A percentile compares a stretch with the other conserved stretches of the same genome.
Conservation (phyloP, 2,797 vertebrate genomes). For the Babyrousa celebensis region DNA sequence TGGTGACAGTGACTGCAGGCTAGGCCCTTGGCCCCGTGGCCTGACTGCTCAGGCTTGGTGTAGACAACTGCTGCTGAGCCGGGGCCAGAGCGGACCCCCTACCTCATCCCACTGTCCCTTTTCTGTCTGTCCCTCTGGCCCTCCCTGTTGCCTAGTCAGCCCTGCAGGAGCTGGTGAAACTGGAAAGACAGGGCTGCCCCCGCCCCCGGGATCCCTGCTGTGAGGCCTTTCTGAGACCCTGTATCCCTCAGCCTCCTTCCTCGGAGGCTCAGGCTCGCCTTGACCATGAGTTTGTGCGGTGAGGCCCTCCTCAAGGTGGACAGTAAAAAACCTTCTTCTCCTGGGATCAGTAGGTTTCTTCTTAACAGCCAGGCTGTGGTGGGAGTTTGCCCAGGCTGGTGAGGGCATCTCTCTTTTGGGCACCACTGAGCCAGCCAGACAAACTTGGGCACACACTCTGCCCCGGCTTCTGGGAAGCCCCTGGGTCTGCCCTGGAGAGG, state of each 20-base stretch:
- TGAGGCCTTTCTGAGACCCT: fast-evolving
- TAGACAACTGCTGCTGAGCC: not conserved
- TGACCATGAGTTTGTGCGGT: not conserved
- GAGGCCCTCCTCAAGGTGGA: not conserved
- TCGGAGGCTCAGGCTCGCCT: not conserved
- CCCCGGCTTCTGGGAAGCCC: not conserved
- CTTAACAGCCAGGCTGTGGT: not conserved
- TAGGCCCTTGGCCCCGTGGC: not conserved
- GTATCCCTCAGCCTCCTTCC: not conserved
- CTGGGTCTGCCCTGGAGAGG: not conserved
- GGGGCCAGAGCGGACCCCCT: not conserved
- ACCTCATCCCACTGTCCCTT: fast-evolving
- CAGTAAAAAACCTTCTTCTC: not conserved
- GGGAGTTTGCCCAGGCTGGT: not conserved
- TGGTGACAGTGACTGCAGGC: not conserved
- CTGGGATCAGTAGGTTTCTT: too few relatives aligned
- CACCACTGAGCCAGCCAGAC: not conserved
- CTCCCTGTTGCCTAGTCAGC: not conserved
- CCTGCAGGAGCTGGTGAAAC: not conserved
- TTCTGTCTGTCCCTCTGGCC: not conserved
- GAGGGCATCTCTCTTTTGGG: fast-evolving
- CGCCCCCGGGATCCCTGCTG: not conserved
- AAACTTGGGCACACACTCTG: fast-evolving
- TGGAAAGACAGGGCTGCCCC: not conserved
- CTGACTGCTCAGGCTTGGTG: not conserved